A percentile compares a stretch with the other conserved stretches of the same genome.
These are phyloP conservation scores for Mormyrus iriodes DNA, from an alignment of 2,113 vertebrate species.

Conservation along the genomic window DNA sequence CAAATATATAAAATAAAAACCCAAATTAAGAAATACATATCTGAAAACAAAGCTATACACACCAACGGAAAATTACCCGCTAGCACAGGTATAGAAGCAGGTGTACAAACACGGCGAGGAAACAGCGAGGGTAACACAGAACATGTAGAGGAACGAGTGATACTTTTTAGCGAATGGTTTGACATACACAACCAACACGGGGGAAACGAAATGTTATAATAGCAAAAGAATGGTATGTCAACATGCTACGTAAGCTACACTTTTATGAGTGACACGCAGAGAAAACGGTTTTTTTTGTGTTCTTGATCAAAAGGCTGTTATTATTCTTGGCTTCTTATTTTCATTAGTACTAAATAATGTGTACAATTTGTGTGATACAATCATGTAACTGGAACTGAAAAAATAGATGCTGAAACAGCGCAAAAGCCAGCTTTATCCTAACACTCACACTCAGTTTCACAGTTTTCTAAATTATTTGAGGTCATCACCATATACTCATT, in stretches of 20 bases:
- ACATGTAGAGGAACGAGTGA: slow-evolving; percentile 21
- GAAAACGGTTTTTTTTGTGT: neutral
- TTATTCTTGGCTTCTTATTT: neutral
- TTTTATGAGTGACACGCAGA: neutral
- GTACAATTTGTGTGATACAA: neutral
- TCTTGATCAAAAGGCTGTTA: neutral
- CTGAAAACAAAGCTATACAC: slow-evolving; percentile 26
- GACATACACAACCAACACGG: slow-evolving; percentile 12
- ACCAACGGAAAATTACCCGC: slow-evolving; percentile 12
- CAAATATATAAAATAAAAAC: neutral
- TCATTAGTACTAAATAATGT: neutral
- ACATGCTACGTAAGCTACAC: neutral
- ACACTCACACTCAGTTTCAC: neutral
- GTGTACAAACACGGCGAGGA: neutral
- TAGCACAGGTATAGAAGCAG: neutral
- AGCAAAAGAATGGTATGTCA: neutral
- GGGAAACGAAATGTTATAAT: neutral
- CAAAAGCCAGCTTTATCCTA: neutral
- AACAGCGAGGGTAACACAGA: slow-evolving; percentile 16
- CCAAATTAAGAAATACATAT: slow-evolving; percentile 11
- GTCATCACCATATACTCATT: neutral
- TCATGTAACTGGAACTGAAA: neutral
- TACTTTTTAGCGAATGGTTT: neutral
- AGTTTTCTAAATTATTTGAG: neutral
- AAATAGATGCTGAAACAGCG: neutral